Evolutionary conservation across 2,113 vertebrate genomes (phyloP).

Genomic region (Anseranas semipalmata): DNA sequence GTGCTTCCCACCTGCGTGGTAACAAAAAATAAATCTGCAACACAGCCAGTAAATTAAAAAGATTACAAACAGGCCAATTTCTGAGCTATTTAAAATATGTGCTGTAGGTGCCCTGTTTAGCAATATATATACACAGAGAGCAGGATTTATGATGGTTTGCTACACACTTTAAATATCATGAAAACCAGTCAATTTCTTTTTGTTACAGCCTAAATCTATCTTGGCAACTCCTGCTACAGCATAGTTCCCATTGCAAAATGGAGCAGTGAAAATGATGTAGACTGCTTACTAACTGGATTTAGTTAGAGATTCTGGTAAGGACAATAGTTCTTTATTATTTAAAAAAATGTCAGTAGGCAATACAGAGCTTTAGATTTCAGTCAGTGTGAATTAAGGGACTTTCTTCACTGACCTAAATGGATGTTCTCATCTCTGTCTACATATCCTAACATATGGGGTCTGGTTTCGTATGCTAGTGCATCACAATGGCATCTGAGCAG

Average conservation of each 20-base stretch:
- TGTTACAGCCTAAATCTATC: slow-evolving; percentile 30
- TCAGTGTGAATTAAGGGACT: not conserved
- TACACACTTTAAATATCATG: slow-evolving; percentile 19
- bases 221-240: not conserved
- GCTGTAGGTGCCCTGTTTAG: not conserved
- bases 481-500: not conserved
- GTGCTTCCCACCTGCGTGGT: not conserved
- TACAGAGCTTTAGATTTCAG: not conserved
- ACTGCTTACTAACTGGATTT: not conserved
- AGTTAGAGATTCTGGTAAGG: not conserved
- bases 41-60: not conserved
- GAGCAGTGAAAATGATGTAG: not conserved
- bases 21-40: not conserved
- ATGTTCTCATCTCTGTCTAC: not conserved
- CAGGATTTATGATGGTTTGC: slow-evolving; percentile 10
- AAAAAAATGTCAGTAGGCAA: not conserved
- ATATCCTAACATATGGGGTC: not conserved
- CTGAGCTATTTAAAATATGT: slow-evolving; percentile 16
- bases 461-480: not conserved
- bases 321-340: not conserved
- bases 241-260: not conserved
- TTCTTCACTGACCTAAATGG: not conserved
- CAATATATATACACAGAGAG: not conserved
- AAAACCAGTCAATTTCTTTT: slow-evolving; percentile 45
- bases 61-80: slow-evolving; percentile 1